phyloP scores from a whole-genome alignment of 2,888 invertebrate genomes.

The Andrena praecox region DNA sequence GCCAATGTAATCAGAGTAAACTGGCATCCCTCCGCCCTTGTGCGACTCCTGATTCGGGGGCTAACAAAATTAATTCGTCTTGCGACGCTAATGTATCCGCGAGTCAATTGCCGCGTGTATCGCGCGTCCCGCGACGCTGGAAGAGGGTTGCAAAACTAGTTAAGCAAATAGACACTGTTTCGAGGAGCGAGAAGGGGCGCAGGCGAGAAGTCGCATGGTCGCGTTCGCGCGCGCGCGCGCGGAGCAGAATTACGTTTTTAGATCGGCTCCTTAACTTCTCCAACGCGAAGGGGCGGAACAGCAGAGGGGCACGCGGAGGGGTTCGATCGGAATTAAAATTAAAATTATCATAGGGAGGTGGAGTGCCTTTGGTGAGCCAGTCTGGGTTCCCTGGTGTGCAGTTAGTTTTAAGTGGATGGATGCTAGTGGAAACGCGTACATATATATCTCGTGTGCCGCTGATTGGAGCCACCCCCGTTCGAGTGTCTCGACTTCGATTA shows the following conservation, averaged over 20 bases:
- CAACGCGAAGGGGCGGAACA: slow-evolving; percentile 51
- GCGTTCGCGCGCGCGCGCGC: slow-evolving; percentile 29
- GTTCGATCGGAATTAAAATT: slow-evolving; percentile 81
- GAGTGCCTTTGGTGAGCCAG: slow-evolving; percentile 57
- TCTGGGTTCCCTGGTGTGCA: slow-evolving; percentile 72
- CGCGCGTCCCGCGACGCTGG: slow-evolving; percentile 44
- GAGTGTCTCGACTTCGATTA: slow-evolving; percentile 67
- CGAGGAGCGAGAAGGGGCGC: slow-evolving; percentile 30
- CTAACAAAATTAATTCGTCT: slow-evolving; percentile 80
- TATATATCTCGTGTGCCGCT: slow-evolving; percentile 63
- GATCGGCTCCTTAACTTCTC: slow-evolving; percentile 73
- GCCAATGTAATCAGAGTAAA: slow-evolving; percentile 67
- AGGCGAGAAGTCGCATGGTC: slow-evolving; percentile 38
- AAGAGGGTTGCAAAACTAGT: slow-evolving; percentile 79
- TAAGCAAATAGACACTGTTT: slow-evolving; percentile 80
- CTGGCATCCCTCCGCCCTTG: slow-evolving; percentile 20
- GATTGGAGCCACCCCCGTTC: slow-evolving; percentile 71
- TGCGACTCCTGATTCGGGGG: slow-evolving; percentile 70
- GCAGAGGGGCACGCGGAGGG: slow-evolving; percentile 57
- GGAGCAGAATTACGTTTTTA: slow-evolving; percentile 75
- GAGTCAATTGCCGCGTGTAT: slow-evolving; percentile 71
- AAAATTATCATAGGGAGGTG: slow-evolving; percentile 75
- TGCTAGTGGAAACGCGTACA: slow-evolving; percentile 65
- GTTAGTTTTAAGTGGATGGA: slow-evolving; percentile 78
- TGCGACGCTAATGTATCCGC: slow-evolving; percentile 75